Evolutionary conservation across 2,113 vertebrate genomes (phyloP).

Genomic region (Marmota monax): DNA sequence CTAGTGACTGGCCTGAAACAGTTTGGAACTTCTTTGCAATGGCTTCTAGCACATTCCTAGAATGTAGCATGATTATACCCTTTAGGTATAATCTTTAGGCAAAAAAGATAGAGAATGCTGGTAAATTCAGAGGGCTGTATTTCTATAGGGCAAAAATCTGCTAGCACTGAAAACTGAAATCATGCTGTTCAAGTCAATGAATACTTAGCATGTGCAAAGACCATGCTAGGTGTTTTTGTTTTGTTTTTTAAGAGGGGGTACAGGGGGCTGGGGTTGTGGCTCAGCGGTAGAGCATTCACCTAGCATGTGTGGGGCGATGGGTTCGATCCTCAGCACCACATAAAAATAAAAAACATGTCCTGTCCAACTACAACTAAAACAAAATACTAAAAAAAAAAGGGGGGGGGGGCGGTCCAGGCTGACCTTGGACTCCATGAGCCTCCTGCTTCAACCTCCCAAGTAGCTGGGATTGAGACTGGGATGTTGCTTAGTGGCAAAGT

Average conservation of each 20-base stretch:
- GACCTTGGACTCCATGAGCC: too few relatives aligned
- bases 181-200: neutral
- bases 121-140: neutral
- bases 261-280: too few relatives aligned
- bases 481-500: too few relatives aligned
- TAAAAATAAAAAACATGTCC: too few relatives aligned
- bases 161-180: neutral
- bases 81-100: neutral
- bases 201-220: neutral
- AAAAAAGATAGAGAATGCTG: conserved; percentile 25
- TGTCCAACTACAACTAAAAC: too few relatives aligned
- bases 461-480: neutral
- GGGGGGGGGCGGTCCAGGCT: too few relatives aligned
- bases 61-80: neutral
- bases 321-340: too few relatives aligned
- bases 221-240: neutral
- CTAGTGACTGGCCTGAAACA: neutral
- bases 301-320: too few relatives aligned
- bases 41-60: neutral
- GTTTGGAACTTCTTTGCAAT: neutral
- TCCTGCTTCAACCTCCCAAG: neutral
- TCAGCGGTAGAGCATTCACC: too few relatives aligned
- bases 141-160: neutral
- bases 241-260: neutral
- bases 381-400: too few relatives aligned